Base-by-base conservation (phyloP, 2,797 vertebrate species). In the Anguilla pacifica region DNA sequence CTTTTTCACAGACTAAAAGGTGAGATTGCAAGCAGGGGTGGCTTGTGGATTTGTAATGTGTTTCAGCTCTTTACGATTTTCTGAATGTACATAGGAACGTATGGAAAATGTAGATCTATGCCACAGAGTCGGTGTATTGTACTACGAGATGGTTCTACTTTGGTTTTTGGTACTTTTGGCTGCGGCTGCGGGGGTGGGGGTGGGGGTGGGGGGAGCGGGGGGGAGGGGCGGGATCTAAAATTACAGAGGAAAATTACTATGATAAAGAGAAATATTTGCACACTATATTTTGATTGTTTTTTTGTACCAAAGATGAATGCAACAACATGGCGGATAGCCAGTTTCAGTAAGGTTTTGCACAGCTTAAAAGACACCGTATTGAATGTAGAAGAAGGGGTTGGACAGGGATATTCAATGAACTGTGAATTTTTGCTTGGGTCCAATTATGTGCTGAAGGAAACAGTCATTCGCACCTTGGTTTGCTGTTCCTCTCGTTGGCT, bases 261-360 rank as follows among this genome's bases (percentile, higher is more conserved):
- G 82, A 83, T 61, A 85, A 85, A 91, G 90, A 89, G 95, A 96
- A 96, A 97, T 97, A 98, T 98, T 99, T 99, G 98, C 98, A 99
- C 98, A 99, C 98, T 98, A 98, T 97, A 97, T 98, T 99, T 96
- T 96, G 95, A 96, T 96, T 96, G 95, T 96, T 96, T 97, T 98
- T 99, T 99, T 99, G 98, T 99, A 99, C 99, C 98, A 99, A 99
- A 99, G 99, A 99, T 97, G 98, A 98, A 99, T 99, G 98, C 97
- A 98, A 99, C 97, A 97, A 98, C 96, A 97, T 97, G 98, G 98
- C 97, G 90, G 97, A 97, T 97, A 98, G 99, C 98, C 98, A 98
- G 98, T 98, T 97, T 97, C 98, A 98, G 98, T 98, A 98, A 98
- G 98, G 98, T 98, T 99, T 99, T 99, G 99, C 98, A 99, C 98